phyloP scores from a whole-genome alignment of 2,797 vertebrate genomes.

The Sebastes baramenuke region DNA sequence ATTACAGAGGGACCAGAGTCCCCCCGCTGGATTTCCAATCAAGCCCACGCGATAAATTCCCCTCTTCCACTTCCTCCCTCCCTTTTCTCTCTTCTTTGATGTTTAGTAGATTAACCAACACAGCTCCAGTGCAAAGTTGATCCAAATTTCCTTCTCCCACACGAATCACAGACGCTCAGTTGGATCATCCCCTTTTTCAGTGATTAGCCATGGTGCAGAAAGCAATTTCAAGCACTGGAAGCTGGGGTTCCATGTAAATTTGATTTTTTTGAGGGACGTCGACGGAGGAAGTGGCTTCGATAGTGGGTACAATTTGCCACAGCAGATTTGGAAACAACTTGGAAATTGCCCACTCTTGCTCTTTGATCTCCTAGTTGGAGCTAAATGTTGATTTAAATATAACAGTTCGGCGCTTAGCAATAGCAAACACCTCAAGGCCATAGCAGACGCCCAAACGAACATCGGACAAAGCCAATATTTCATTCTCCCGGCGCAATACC shows the following conservation, averaged over 20 bases:
- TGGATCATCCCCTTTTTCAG: conserved; percentile 72
- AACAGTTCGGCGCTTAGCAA: conserved; percentile 12
- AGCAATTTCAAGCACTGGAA: conserved; percentile 67
- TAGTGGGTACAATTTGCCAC: conserved; percentile 52
- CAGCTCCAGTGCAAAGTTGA: conserved; percentile 64
- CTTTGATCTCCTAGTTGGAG: conserved; percentile 58
- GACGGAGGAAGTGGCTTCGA: conserved; percentile 45
- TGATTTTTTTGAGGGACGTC: conserved; percentile 42
- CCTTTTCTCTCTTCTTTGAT: conserved; percentile 62
- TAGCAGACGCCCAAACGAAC: conserved; percentile 5
- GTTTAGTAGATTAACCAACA: conserved; percentile 73
- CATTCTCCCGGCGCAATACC: conserved; percentile 41
- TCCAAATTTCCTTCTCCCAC: conserved; percentile 69
- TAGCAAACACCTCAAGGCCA: conserved; percentile 34
- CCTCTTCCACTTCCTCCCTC: conserved; percentile 34
- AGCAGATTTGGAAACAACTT: conserved; percentile 60
- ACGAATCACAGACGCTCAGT: conserved; percentile 51
- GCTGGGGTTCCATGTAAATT: conserved; percentile 54
- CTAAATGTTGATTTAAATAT: conserved; percentile 62
- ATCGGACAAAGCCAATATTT: conserved; percentile 51
- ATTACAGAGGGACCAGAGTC: conserved; percentile 61
- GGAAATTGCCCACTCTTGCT: conserved; percentile 41
- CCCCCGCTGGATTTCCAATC: conserved; percentile 69
- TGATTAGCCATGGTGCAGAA: conserved; percentile 67
- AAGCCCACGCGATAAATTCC: conserved; percentile 62